Evolutionary conservation across 1,140 invertebrate genomes (phyloP), one percentile per base, ranked within the genome.

Genomic region (Tribolium madens): DNA sequence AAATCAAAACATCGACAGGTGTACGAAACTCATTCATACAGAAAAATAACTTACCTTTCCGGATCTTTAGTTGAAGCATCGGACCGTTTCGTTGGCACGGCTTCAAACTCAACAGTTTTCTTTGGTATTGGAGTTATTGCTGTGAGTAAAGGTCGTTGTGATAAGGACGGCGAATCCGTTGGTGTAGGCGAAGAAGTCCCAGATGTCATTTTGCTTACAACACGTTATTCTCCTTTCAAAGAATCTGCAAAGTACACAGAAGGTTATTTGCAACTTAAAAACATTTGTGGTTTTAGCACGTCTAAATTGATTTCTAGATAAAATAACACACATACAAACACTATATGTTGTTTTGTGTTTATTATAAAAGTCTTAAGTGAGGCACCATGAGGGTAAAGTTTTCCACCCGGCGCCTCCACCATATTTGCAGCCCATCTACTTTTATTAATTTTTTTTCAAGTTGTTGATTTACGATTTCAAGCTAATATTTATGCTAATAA

Each of bases 161-260:
- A 78, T 76, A 84, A 76, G 15, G 82, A 79, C 73, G 84, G 83
- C 60, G 84, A 84, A 75, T 83, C 83, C 53, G 82, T 83, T 53
- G 82, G 83, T 36, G 82, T 81, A 21, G 84, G 82, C 42, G 83
- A 81, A 33, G 80, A 80, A 15, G 83, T 83, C 69, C 82, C 83
- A 36, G 83, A 83, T 71, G 84, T 85, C 83, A 84, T 84, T 76
- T 75, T 71, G 31, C 26, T 69, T 75, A 15, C 50, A 13, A 42
- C 18, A 13, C 9, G 7, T 42, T 42, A 42, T 9, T 26, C 21
- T 26, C 18, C 18, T 21, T 5, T 26, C 21, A 60, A 18, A 60
- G 53, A 6, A 31, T 21, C 53, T 60, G 18, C n/a, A 60, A 60
- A 60, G 21, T 52, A 26, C 18, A 60, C 21, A 26, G 21, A 1